A percentile compares a stretch with the other conserved stretches of the same genome.
phyloP scores from a whole-genome alignment of 92 coral and sea anemone species.

The Actinernus sp. region DNA sequence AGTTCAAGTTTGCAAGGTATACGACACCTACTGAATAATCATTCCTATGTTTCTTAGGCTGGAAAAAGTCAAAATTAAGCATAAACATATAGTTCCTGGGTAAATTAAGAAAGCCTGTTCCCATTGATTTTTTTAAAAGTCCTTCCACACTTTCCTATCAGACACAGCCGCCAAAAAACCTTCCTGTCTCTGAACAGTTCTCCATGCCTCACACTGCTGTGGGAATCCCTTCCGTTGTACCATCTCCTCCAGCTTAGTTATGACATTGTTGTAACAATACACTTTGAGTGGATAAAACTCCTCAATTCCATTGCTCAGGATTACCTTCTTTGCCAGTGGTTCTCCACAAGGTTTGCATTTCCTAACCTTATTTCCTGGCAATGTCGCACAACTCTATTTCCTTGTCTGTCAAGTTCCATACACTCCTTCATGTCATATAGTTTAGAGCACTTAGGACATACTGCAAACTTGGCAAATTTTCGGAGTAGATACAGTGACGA shows the following conservation, averaged over 20 bases:
- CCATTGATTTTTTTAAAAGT: slow-evolving; percentile 40
- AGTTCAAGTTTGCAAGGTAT: slow-evolving; percentile 44
- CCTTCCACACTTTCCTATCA: slow-evolving; percentile 63
- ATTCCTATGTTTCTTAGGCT: slow-evolving; percentile 54
- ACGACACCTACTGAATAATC: slow-evolving; percentile 64
- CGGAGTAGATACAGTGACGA: no score
- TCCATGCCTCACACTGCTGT: slow-evolving; percentile 48
- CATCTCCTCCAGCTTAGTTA: slow-evolving; percentile 50
- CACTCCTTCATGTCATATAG: slow-evolving; percentile 31
- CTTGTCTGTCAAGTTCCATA: slow-evolving; percentile 34
- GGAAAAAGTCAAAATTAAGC: slow-evolving; percentile 72
- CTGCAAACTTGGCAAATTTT: slow-evolving; percentile 41
- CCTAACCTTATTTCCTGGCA: slow-evolving; percentile 5
- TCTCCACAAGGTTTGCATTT: slow-evolving; percentile 42
- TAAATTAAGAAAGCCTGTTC: slow-evolving; percentile 38
- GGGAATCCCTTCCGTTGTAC: slow-evolving; percentile 29
- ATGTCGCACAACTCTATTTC: slow-evolving; percentile 18
- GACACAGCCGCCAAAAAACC: slow-evolving; percentile 34
- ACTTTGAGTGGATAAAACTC: slow-evolving; percentile 61
- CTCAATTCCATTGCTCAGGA: slow-evolving; percentile 28
- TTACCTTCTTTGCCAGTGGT: slow-evolving; percentile 43
- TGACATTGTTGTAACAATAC: slow-evolving; percentile 68
- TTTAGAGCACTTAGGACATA: slow-evolving; percentile 51
- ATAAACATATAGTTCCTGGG: slow-evolving; percentile 51
- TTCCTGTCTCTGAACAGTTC: slow-evolving; percentile 23